Base-by-base conservation (phyloP, 30 jellyfish, hydroid and myxozoan genomes). In the Aurelia sp. region DNA sequence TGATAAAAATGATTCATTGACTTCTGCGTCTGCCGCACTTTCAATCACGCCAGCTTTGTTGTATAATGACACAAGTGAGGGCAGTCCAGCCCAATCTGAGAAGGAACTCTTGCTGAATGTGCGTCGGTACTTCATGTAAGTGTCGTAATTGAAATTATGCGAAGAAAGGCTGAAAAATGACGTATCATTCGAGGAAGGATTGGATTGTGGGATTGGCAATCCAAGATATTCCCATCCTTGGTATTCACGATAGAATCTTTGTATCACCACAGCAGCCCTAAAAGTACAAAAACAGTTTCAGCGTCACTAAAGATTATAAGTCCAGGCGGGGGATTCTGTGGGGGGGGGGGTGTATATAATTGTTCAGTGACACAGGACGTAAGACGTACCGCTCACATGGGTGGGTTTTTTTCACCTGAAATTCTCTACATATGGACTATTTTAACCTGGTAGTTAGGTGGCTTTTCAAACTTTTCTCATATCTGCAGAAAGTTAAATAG, bases 181-280 rank as follows among this genome's bases (percentile, higher is more conserved):
- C 79, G 60, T 21, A n/a, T 30, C 83, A 41, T 51, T 71, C 11
- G 52, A 21, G 12, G 51, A 10, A 3, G 18, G 22, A 16, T 71
- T 33, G 6, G 20, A 6, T 41, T 50, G 61, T 16, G 90, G 91
- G 19, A 33, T 60, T 1, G 50, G 50, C 10, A 37, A 37, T 1
- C 50, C 50, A 7, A 4, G 55, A 44, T 44, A 44, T 44, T 68
- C 86, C 44, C 66, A 31, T 47, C 98, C 94, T 78, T 78, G 62
- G 74, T 63, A 86, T 10, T 62, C 73, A 18, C 98, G 93, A 55
- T 85, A 91, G 67, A 37, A 85, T 47, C 96, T 62, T 74, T 91
- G 98, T 20, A 91, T 91, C 4, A 91, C 76, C 20, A 91, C 96
- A 18, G 98, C 96, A 80, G 98, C 98, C 98, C 98, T 91, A 44